Percentiles rank a stretch among this genome's conserved stretches.
Evolutionary conservation across 1,140 invertebrate genomes (phyloP).

Genomic region (Ridgeia piscesae): DNA sequence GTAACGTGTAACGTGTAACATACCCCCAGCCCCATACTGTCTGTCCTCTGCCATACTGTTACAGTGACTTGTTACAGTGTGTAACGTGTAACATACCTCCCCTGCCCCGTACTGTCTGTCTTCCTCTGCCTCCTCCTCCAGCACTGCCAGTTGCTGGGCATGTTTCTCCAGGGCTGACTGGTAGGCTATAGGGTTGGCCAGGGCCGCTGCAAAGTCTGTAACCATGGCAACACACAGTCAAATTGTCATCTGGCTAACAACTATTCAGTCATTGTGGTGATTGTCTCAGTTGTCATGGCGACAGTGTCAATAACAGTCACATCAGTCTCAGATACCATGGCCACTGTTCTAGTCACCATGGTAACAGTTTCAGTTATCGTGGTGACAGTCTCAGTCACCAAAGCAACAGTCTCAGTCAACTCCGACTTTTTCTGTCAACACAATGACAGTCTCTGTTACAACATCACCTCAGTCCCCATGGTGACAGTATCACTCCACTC

Average conservation of each 20-base stretch:
- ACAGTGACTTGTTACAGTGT: background rate
- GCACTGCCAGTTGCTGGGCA: conserved; percentile 49
- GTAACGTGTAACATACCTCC: background rate
- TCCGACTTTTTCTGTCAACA: background rate
- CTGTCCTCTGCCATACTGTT: too few relatives aligned
- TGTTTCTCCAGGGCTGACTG: conserved; percentile 50
- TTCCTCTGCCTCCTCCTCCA: conserved; percentile 49
- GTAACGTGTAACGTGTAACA: too few relatives aligned
- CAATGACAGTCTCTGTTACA: background rate
- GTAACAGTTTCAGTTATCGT: background rate
- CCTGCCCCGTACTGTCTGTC: conserved; percentile 26
- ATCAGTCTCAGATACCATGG: background rate
- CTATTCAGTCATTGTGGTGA: background rate
- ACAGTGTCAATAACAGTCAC: background rate
- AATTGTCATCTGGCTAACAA: background rate
- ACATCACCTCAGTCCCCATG: background rate
- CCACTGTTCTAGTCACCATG: background rate
- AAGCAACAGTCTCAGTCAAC: too few relatives aligned
- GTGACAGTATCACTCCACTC: background rate
- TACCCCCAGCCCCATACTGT: too few relatives aligned
- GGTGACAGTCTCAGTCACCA: background rate
- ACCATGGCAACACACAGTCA: background rate
- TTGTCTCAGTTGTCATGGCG: background rate
- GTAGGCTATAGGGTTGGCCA: conserved; percentile 55
- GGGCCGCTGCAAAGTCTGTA: conserved; percentile 52